These are phyloP conservation scores for Aporophyla nigra DNA, from an alignment of 2,888 invertebrate species.

Conservation along the genomic window DNA sequence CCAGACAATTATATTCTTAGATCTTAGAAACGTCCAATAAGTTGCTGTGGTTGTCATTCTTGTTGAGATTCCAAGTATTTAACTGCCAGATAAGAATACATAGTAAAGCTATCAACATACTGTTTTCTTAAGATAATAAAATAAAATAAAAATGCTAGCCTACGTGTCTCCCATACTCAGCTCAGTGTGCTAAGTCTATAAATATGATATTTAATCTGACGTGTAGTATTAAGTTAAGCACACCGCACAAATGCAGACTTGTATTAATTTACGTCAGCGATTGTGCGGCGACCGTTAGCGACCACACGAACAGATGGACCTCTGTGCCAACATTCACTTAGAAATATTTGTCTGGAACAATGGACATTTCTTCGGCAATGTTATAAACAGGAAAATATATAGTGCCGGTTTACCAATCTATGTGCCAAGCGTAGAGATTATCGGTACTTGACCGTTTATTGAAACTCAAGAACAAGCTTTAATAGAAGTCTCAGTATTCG, in stretches of 20 bases:
- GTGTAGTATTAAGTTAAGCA: constrained; percentile 12
- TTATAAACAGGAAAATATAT: neutral
- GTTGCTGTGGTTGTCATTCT: neutral
- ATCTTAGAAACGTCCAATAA: neutral
- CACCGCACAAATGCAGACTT: neutral
- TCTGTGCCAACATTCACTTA: neutral
- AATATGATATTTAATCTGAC: constrained; percentile 33
- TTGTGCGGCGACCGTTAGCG: constrained; percentile 7
- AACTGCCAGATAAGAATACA: neutral
- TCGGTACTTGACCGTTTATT: neutral
- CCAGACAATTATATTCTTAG: neutral
- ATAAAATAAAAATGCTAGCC: too few relatives aligned
- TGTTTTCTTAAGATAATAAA: too few relatives aligned
- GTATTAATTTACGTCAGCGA: constrained; percentile 25
- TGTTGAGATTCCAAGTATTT: neutral
- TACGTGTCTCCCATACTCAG: neutral
- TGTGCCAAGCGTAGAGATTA: neutral
- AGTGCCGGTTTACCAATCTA: neutral
- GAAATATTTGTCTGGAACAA: neutral
- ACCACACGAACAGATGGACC: neutral
- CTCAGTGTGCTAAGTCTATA: constrained; percentile 15
- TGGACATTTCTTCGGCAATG: neutral
- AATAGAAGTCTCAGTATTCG: neutral
- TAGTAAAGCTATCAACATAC: neutral
- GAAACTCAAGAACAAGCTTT: neutral